Base-by-base conservation (phyloP, 2,113 vertebrate species). In the Xenopus laevis region DNA sequence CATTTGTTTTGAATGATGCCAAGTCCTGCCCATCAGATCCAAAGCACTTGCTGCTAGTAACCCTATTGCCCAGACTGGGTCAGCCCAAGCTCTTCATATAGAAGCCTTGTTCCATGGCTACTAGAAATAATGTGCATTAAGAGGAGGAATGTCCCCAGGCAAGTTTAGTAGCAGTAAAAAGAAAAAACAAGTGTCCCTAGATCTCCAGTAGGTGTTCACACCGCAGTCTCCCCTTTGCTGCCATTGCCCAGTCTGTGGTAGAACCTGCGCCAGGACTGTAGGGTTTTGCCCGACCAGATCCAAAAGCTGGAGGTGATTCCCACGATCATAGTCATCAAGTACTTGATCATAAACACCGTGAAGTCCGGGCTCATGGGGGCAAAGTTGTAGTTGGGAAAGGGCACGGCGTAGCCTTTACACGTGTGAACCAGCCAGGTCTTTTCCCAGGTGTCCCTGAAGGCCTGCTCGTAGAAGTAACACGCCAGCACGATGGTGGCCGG, bases 211-310 rank as follows among this genome's bases (percentile, higher is more conserved):
- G 20, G n/a, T n/a, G 67, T 18, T 82, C 87, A 98, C 89, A 98
- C 97, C 0, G 96, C 97, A 0, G 97, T 99, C 87, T 99, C 96
- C n/a, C 96, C 97, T 59, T 98, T 96, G 85, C 94, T 94, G 71
- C 91, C 91, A 0, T 93, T 95, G 86, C 89, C 93, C 13, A 96
- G 92, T 84, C 91, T 90, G 64, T 92, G 90, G 82, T 93, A 96
- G 83, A 97, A 97, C 72, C 87, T 86, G 58, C 92, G 84, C 96
- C 96, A 98, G 0, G 93, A 93, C 88, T 95, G 94, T 66, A 96
- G 88, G 23, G 95, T 98, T 84, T 98, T 98, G 78, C 93, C 90
- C 0, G 95, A 96, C 94, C 96, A 98, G 87, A 98, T 93, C 95
- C 95, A 98, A 81, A 97, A 95, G 55, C 96, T 94, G 0, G 95